Conservation (phyloP, 2,113 vertebrate genomes). For the Talpa occidentalis region DNA sequence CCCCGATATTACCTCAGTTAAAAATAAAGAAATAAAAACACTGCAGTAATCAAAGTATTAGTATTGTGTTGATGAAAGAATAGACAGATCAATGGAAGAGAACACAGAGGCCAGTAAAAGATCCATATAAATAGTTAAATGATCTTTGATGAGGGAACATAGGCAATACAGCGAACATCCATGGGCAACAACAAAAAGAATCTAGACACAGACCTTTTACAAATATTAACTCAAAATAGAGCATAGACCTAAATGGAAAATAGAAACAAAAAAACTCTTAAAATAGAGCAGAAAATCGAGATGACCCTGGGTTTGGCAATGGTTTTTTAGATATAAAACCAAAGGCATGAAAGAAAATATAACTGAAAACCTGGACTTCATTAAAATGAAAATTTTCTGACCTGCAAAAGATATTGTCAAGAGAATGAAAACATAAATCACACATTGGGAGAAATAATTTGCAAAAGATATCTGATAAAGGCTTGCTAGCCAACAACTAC, state of each 20-base stretch:
- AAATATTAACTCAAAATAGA: conserved; percentile 17
- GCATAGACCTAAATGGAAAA: background rate
- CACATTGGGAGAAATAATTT: background rate
- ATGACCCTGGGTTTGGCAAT: background rate
- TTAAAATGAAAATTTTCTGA: background rate
- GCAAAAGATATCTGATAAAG: background rate
- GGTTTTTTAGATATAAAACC: background rate
- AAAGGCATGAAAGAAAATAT: background rate
- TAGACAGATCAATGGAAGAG: background rate
- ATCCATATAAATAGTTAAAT: background rate
- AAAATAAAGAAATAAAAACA: too few relatives aligned
- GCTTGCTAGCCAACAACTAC: background rate
- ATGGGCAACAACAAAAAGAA: background rate
- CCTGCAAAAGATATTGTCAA: background rate
- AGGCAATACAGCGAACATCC: background rate
- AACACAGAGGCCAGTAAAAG: background rate
- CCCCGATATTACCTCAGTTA: too few relatives aligned
- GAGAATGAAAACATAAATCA: background rate
- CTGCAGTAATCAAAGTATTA: too few relatives aligned
- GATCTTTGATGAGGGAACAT: background rate
- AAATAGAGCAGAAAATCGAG: background rate
- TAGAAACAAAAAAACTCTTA: background rate
- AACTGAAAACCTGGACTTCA: background rate
- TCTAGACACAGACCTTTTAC: background rate
- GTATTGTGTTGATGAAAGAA: background rate